A percentile compares a stretch with the other conserved stretches of the same genome.
Conservation (phyloP, 2,113 vertebrate species). For the Gobius niger region DNA sequence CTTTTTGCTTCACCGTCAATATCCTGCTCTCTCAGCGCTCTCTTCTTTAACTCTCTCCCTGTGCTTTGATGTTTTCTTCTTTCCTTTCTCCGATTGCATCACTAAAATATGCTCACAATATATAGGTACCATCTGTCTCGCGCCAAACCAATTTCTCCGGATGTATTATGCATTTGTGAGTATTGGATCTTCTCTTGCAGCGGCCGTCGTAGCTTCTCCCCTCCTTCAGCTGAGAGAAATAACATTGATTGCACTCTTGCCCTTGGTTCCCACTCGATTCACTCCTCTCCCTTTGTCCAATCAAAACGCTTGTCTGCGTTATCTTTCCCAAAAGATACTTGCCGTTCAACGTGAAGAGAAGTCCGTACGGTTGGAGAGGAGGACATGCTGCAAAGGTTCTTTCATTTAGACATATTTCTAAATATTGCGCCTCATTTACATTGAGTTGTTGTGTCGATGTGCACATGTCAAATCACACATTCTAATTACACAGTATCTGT, state of each 20-base stretch:
- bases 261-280: conserved; percentile 48
- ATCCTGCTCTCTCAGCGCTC: conserved; percentile 27
- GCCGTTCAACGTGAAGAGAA: background rate
- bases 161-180: conserved; percentile 54
- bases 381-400: background rate
- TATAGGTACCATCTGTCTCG: conserved; percentile 25
- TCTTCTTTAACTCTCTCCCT: conserved; percentile 5
- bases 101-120: conserved; percentile 13
- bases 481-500: too few species aligned
- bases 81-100: background rate
- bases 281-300: conserved; percentile 29
- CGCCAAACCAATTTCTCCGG: conserved; percentile 30
- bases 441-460: too few species aligned
- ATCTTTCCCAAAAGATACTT: conserved; percentile 16
- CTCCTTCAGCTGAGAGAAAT: conserved; percentile 40
- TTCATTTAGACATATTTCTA: background rate
- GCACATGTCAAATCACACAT: too few species aligned
- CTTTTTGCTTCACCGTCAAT: conserved; percentile 22
- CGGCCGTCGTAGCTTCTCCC: conserved; percentile 26
- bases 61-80: conserved; percentile 6
- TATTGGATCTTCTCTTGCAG: conserved; percentile 36
- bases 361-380: background rate
- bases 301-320: conserved; percentile 9
- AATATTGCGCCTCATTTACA: too few species aligned
- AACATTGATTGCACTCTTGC: conserved; percentile 37